Conservation (phyloP, 2,113 vertebrate species). For the Argyrosomus japonicus region DNA sequence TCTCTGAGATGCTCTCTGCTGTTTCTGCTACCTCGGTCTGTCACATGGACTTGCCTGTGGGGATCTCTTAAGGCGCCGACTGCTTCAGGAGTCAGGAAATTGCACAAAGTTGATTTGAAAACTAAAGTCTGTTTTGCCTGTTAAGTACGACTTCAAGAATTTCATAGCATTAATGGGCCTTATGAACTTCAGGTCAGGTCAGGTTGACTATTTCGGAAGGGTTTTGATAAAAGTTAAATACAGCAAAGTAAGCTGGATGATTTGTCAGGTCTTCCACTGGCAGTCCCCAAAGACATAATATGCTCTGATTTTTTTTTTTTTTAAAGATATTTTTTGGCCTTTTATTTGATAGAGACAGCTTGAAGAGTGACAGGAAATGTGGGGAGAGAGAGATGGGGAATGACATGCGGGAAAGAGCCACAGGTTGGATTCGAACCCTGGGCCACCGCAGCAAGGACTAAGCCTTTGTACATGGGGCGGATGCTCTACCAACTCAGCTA, state of each 20-base stretch:
- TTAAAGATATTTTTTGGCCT: no score
- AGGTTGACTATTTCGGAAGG: not conserved
- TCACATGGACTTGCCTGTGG: conserved; percentile 25
- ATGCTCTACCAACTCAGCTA: no score
- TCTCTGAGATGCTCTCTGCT: conserved; percentile 30
- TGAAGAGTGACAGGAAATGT: no score
- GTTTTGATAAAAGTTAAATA: conserved; percentile 12
- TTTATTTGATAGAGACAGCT: no score
- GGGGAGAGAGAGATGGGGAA: no score
- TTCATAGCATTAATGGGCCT: not conserved
- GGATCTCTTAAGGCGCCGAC: conserved; percentile 14
- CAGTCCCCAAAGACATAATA: not conserved
- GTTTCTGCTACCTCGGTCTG: conserved; percentile 68
- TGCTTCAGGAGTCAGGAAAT: not conserved
- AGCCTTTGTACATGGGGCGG: no score
- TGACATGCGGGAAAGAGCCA: no score
- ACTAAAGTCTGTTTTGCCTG: not conserved
- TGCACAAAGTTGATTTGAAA: conserved; percentile 17
- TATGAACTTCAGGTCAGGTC: not conserved
- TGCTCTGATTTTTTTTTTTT: not conserved
- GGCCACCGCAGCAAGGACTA: no score
- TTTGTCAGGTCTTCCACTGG: not conserved
- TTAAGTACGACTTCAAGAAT: not conserved
- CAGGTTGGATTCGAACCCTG: no score
- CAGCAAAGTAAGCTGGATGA: not conserved